These are phyloP conservation scores for Cossypha caffra DNA, from an alignment of 2,797 vertebrate species.

Conservation along the genomic window DNA sequence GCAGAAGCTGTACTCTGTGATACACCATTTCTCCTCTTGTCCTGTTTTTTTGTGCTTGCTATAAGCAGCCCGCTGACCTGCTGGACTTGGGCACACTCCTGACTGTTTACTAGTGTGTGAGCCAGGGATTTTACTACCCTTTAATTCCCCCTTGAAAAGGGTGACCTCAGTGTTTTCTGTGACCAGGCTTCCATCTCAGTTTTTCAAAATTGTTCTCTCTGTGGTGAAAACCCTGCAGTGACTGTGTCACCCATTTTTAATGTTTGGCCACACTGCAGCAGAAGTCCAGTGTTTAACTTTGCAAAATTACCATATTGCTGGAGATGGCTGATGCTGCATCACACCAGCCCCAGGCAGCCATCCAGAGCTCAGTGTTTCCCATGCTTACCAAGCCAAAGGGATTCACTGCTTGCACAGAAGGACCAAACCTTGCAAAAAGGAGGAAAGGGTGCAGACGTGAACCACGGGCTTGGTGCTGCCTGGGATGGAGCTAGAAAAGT, in stretches of 20 bases:
- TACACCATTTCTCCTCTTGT: not conserved
- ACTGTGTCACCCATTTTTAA: not conserved
- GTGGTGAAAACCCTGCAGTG: not conserved
- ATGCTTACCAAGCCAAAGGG: rapidly evolving
- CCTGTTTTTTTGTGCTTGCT: not conserved
- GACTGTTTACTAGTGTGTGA: not conserved
- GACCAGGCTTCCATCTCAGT: not conserved
- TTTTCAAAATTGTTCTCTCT: not conserved
- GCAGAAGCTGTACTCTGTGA: not conserved
- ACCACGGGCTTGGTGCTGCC: not conserved
- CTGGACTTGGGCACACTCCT: not conserved
- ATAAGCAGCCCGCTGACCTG: not conserved
- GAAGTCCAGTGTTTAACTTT: not conserved
- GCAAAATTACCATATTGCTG: not conserved
- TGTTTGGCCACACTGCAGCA: not conserved
- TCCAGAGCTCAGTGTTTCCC: rapidly evolving
- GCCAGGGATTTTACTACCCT: not conserved
- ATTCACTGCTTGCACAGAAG: not conserved
- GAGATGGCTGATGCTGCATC: not conserved
- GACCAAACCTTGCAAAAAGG: not conserved
- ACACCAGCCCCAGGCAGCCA: not conserved
- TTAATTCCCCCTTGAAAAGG: not conserved
- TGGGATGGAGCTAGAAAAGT: not conserved
- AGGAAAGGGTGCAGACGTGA: rapidly evolving
- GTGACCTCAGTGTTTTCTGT: not conserved